These are phyloP conservation scores for Heterodera filipjevi DNA, from an alignment of 2,888 invertebrate genomes.

Conservation along the genomic window DNA sequence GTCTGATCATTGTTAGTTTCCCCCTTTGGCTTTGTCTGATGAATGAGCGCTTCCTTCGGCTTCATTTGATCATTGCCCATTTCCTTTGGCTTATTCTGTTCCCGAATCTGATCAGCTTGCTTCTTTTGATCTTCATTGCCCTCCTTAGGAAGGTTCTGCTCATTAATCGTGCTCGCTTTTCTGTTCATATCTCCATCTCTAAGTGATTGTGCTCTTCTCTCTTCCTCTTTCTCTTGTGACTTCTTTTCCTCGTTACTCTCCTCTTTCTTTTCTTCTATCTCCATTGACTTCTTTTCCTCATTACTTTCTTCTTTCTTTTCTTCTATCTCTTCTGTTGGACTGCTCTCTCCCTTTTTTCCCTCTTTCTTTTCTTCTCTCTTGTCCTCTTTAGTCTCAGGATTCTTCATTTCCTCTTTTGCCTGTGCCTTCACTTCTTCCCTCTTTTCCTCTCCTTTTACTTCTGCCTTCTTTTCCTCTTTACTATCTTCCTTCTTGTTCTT, in stretches of 20 bases:
- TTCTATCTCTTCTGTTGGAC: not conserved
- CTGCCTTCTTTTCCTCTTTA: too few species aligned
- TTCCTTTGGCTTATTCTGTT: not conserved
- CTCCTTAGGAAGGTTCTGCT: not conserved
- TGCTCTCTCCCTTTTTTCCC: not conserved
- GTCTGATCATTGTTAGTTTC: not conserved
- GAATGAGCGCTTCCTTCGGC: not conserved
- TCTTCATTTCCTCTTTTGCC: not conserved
- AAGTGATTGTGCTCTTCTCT: not conserved
- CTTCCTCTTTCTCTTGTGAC: not conserved
- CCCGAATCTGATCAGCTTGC: not conserved
- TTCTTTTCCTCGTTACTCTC: not conserved
- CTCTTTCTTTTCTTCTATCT: not conserved
- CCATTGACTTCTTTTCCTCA: too few species aligned
- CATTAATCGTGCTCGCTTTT: not conserved
- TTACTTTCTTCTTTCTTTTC: not conserved
- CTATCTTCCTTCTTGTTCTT: not conserved
- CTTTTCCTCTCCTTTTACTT: not conserved
- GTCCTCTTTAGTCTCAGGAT: not conserved
- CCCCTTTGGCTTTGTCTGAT: not conserved
- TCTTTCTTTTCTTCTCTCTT: not conserved
- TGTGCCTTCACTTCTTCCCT: constrained; percentile 1
- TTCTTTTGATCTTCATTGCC: not conserved
- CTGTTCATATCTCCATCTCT: not conserved
- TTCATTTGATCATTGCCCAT: too few species aligned